A percentile compares a stretch with the other conserved stretches of the same genome.
phyloP scores from a whole-genome alignment of 2,888 invertebrate genomes.

The Platerodrilus igneus region DNA sequence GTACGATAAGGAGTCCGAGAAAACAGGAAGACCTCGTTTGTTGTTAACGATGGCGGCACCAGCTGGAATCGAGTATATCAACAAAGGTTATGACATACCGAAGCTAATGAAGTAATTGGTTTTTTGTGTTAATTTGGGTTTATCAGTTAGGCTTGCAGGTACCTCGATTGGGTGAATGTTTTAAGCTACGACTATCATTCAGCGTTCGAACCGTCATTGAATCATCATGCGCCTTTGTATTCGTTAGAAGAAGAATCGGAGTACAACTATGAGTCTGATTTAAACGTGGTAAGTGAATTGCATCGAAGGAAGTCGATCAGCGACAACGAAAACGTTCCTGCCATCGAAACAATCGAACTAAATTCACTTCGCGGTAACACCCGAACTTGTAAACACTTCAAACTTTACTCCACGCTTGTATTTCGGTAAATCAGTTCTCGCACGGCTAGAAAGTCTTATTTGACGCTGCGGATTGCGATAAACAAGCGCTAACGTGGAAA shows the following conservation, averaged over 20 bases:
- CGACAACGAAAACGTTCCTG: no score
- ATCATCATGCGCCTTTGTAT: slow-evolving; percentile 85
- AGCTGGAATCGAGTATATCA: slow-evolving; percentile 87
- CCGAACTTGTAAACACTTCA: no score
- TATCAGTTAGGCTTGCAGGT: slow-evolving; percentile 48
- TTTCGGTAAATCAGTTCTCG: no score
- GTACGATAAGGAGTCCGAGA: slow-evolving; percentile 79
- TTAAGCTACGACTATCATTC: slow-evolving; percentile 91
- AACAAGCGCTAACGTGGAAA: no score
- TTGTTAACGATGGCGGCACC: slow-evolving; percentile 91
- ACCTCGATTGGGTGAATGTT: slow-evolving; percentile 89
- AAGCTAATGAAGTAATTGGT: slow-evolving; percentile 66
- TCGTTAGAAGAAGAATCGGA: slow-evolving; percentile 77
- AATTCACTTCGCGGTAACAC: no score
- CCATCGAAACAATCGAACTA: no score
- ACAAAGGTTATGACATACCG: slow-evolving; percentile 88
- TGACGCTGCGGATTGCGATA: no score
- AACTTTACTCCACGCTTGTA: no score
- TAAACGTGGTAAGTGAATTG: slow-evolving; percentile 74
- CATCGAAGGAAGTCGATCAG: no score
- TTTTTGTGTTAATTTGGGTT: neutral
- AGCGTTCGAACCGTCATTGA: slow-evolving; percentile 84
- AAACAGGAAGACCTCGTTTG: slow-evolving; percentile 74
- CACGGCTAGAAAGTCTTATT: no score
- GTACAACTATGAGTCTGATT: slow-evolving; percentile 81